Percentiles rank a stretch among this genome's conserved stretches.
Conservation (phyloP, 2,113 vertebrate species). For the Apus apus region DNA sequence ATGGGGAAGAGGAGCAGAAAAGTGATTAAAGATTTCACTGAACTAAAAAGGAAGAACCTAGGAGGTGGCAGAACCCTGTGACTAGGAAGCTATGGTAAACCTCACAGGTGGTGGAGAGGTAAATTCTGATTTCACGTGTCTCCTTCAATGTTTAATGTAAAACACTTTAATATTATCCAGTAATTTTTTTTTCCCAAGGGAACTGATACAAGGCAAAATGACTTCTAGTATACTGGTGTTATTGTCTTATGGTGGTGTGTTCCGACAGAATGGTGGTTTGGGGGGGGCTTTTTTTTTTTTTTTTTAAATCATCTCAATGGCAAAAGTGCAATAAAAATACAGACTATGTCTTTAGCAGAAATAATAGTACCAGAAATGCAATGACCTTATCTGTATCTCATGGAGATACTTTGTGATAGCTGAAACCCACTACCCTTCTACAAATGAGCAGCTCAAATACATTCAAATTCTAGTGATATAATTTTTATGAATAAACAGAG, state of each 20-base stretch:
- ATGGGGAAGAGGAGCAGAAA: not conserved
- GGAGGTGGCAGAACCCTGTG: not conserved
- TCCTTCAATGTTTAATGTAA: not conserved
- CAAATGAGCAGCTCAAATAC: not conserved
- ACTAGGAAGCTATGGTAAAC: not conserved
- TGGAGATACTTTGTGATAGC: not conserved
- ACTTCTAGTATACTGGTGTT: not conserved
- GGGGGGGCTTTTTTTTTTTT: no score
- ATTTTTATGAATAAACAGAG: not conserved
- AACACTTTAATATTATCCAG: not conserved
- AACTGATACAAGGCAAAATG: not conserved
- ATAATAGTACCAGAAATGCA: not conserved
- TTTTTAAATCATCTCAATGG: not conserved
- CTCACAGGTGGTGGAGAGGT: not conserved
- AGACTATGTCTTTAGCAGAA: not conserved
- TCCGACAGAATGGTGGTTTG: not conserved
- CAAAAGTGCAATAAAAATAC: not conserved
- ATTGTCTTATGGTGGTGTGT: not conserved
- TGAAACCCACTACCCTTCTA: not conserved
- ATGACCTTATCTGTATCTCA: not conserved
- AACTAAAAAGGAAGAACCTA: not conserved
- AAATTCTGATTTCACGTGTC: not conserved
- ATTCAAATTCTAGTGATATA: not conserved
- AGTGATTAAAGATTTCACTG: not conserved
- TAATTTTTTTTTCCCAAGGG: not conserved